Evolutionary conservation across 2,888 invertebrate genomes (phyloP), one percentile per base, ranked within the genome.

Genomic region (Cantharis rufa): DNA sequence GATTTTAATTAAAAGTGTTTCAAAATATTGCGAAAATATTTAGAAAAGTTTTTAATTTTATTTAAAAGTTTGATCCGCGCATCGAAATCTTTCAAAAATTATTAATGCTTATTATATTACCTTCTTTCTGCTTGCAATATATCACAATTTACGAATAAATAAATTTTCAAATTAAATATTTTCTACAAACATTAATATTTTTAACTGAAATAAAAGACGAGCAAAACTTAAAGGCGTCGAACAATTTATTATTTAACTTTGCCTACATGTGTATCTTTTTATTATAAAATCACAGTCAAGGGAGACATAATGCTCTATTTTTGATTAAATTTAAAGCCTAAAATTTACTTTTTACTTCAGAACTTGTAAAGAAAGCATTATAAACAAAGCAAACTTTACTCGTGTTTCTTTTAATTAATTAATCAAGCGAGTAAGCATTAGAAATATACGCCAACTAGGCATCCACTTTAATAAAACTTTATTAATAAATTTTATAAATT

Each of bases 271-370:
- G 74, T 73, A 71, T 76, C 77, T 77, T 76, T 79, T 74, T 78
- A 77, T 72, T 74, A 77, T 71, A 78, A 48, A 81, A 80, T 79
- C 76, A 77, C 78, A 74, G 77, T 71, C 79, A 71, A 69, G 79
- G 81, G 79, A 78, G 76, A 73, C 71, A 77, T 81, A 77, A 80
- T 75, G 74, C 70, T 75, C 75, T 78, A 77, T 78, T 79, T 79
- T 78, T 80, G 76, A 81, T 81, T 81, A 81, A 81, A 80, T 80
- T 80, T 79, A 80, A 79, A 75, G 78, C 75, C 70, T 7, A 64
- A 21, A 64, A 64, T 15, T 64, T 64, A 21, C 21, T 64, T 64
- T 21, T 72, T 76, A 32, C 72, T 76, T 48, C 75, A 76, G 72
- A 76, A 71, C 72, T 76, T 76, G 48, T 28, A 69, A 76, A 69